Percentiles rank a stretch among this genome's conserved stretches.
phyloP scores from a whole-genome alignment of 2,797 vertebrate species.

The Alfaro cultratus region DNA sequence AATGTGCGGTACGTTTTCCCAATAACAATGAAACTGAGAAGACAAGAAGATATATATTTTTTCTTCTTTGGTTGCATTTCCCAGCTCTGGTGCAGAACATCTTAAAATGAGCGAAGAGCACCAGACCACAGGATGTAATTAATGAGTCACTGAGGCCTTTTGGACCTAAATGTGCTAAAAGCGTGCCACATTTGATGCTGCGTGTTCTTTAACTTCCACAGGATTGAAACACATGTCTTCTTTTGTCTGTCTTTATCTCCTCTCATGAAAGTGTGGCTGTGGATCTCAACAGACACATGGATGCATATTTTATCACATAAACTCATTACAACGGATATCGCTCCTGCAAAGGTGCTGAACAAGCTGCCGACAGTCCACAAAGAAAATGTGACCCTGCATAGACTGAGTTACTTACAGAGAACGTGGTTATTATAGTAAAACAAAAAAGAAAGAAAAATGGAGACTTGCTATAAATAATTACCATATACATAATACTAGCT shows the following conservation, averaged over 20 bases:
- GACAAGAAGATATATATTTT: background rate
- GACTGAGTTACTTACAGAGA: constrained; percentile 48
- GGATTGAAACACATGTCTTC: constrained; percentile 12
- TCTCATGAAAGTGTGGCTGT: background rate
- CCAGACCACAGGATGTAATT: constrained; percentile 43
- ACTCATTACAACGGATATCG: background rate
- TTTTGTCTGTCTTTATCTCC: background rate
- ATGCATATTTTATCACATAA: constrained; percentile 14
- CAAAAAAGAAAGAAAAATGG: background rate
- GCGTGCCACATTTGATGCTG: constrained; percentile 29
- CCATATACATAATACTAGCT: background rate
- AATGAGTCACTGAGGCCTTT: constrained; percentile 26
- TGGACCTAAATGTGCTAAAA: constrained; percentile 33
- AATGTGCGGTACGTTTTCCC: constrained; percentile 4
- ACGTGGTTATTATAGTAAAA: background rate
- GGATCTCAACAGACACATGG: background rate
- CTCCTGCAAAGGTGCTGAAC: constrained; percentile 29
- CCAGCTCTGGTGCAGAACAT: background rate
- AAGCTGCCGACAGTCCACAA: constrained; percentile 28
- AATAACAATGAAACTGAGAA: constrained; percentile 16
- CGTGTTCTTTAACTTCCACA: constrained; percentile 16
- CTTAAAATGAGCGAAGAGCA: constrained; percentile 15
- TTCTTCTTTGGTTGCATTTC: background rate
- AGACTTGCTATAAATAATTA: background rate
- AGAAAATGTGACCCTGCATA: constrained; percentile 48